Base-by-base conservation (phyloP, 2,113 vertebrate species). In the Myotis brandtii region DNA sequence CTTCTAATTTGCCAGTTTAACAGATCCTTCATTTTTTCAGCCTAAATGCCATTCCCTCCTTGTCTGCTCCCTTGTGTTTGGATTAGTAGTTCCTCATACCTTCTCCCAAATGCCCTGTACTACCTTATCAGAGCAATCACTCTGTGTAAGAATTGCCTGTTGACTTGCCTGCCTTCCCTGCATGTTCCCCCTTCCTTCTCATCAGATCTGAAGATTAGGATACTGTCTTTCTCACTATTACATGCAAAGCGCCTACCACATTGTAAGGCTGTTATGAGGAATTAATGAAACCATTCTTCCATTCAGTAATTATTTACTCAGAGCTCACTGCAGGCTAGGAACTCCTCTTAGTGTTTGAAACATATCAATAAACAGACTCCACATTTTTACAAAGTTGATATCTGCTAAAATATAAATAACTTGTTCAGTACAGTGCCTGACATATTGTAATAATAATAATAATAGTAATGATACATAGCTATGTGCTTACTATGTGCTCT, bases 301-400 rank as follows among this genome's bases (percentile, higher is more conserved):
- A 12, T 9, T 81, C 27, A 81, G 50, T 6, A 69, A 37, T 86
- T 77, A 72, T 86, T 70, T 56, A 27, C 21, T 56, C 27, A 80
- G 9, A 67, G 59, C 14, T n/a, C 64, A 12, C 20, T 14, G 4
- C 62, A 40, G 32, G 9, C n/a, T 86, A 77, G n/a, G 56, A 21
- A n/a, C 40, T 84, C 27, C 37, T 82, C 5, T 52, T 86, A 59
- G 67, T 86, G 23, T 52, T 76, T 96, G 89, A 81, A 86, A 73
- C 21, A 21, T 64, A 82, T 83, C 23, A 83, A 50, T 79, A 43
- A 70, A 64, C 27, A 86, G 4, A 72, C 10, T n/a, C 7, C 52
- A 87, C 3, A n/a, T n/a, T 50, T 69, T 89, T 54, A n/a, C 23
- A 91, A 86, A 48, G 40, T 17, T 52, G 86, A 2, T 81, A 46